These are phyloP conservation scores for Harmothoe impar DNA, from an alignment of 2,888 invertebrate genomes.

Conservation along the genomic window DNA sequence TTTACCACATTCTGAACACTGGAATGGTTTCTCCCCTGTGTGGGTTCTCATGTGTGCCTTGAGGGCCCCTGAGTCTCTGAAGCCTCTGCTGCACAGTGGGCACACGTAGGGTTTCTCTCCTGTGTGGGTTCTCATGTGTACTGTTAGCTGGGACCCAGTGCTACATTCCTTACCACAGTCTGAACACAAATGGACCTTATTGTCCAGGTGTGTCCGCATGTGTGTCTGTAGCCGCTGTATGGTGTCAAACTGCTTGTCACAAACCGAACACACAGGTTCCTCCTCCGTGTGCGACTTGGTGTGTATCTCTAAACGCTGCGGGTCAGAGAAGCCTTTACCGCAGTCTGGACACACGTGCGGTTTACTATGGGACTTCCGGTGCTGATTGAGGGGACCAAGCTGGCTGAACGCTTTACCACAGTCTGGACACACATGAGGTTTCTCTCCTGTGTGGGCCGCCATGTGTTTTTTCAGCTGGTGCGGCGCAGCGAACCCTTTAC, in stretches of 20 bases:
- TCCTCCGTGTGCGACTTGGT: not conserved
- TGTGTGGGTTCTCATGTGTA: slow-evolving; percentile 53
- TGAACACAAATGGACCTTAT: not conserved
- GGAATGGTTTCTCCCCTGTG: slow-evolving; percentile 19
- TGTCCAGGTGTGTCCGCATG: not conserved
- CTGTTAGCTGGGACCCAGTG: not conserved
- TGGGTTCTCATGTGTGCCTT: not conserved
- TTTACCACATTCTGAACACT: slow-evolving; percentile 44
- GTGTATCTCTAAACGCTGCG: not conserved
- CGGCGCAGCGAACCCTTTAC: not conserved
- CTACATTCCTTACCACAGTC: not conserved
- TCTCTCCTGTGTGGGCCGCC: not conserved
- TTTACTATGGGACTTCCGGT: not conserved
- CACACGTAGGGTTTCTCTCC: slow-evolving; percentile 29
- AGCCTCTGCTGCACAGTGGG: not conserved
- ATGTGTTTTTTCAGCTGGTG: not conserved
- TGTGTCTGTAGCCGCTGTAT: not conserved
- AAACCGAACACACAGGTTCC: not conserved
- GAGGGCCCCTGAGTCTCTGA: not conserved
- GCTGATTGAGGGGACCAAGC: not conserved
- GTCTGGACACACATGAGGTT: not conserved
- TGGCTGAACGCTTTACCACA: not conserved
- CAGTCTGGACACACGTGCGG: not conserved
- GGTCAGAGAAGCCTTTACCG: not conserved
- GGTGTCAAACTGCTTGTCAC: not conserved